A percentile compares a stretch with the other conserved stretches of the same genome.
phyloP scores from a whole-genome alignment of 2,113 vertebrate genomes.

The Machaerirhynchus nigripectus region DNA sequence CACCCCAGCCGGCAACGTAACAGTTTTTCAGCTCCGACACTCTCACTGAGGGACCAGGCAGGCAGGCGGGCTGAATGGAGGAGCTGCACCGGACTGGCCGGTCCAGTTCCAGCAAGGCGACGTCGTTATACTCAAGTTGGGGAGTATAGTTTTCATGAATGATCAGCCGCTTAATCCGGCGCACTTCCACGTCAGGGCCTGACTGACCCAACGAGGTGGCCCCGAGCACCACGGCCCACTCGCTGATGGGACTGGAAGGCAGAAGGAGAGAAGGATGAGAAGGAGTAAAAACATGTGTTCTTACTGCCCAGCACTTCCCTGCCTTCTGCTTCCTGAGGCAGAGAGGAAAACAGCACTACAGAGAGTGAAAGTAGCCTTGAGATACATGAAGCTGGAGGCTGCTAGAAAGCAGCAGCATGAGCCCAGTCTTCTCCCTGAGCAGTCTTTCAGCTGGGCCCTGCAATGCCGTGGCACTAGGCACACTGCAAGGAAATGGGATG shows the following conservation, averaged over 20 bases:
- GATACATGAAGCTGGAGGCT: not conserved
- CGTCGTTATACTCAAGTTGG: rapidly evolving
- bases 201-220: rapidly evolving
- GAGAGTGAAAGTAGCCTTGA: rapidly evolving
- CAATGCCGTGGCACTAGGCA: too few relatives aligned
- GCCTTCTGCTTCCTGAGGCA: not conserved
- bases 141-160: rapidly evolving
- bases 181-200: not conserved
- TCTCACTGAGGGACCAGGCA: not conserved
- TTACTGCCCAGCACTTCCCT: not conserved
- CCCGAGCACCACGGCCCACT: not conserved
- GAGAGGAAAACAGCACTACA: not conserved
- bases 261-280: not conserved
- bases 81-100: rapidly evolving
- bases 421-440: not conserved
- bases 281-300: not conserved
- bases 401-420: not conserved
- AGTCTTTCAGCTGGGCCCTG: not conserved
- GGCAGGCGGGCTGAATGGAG: not conserved
- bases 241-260: not conserved
- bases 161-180: not conserved
- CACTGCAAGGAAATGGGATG: not conserved
- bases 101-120: not conserved
- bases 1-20: not conserved
- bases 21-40: not conserved